These are phyloP conservation scores for Melanogrammus aeglefinus DNA, from an alignment of 2,797 vertebrate species.

Conservation along the genomic window DNA sequence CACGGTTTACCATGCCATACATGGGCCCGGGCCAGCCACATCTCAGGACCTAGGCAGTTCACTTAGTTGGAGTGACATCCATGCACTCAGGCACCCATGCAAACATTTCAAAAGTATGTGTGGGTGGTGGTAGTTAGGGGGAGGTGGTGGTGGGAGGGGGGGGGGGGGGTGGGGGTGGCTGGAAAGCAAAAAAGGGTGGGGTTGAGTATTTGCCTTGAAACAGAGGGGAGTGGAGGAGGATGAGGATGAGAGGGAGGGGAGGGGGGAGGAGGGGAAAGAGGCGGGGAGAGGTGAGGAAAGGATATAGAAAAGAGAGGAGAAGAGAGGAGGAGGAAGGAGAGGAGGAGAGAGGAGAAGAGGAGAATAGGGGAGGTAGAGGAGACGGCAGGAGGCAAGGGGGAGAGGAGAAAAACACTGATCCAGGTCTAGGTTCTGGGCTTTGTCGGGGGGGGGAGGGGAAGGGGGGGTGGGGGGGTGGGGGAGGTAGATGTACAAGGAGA, in stretches of 20 bases:
- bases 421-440: slow-evolving; percentile 59
- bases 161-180: slow-evolving; percentile 14
- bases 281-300: neutral
- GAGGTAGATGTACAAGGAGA: neutral
- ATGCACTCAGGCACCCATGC: slow-evolving; percentile 6
- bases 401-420: slow-evolving; percentile 53
- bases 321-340: slow-evolving; percentile 6
- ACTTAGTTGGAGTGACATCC: slow-evolving; percentile 21
- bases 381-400: neutral
- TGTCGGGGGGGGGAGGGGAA: slow-evolving; percentile 30
- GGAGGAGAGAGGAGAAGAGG: slow-evolving; percentile 8
- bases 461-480: neutral
- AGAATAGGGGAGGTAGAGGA: neutral
- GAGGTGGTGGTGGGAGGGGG: neutral
- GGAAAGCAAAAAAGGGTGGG: slow-evolving; percentile 33
- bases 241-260: neutral
- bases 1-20: neutral
- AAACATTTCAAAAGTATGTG: neutral
- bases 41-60: slow-evolving; percentile 38
- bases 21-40: neutral
- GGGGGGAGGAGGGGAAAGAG: neutral
- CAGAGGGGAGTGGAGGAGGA: slow-evolving; percentile 41
- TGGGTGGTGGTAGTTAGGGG: no score
- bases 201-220: slow-evolving; percentile 50
- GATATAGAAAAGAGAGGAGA: neutral